Percentiles rank a stretch among this genome's conserved stretches.
Conservation (phyloP, 2,797 vertebrate species). For the Pyrocephalus nanus region DNA sequence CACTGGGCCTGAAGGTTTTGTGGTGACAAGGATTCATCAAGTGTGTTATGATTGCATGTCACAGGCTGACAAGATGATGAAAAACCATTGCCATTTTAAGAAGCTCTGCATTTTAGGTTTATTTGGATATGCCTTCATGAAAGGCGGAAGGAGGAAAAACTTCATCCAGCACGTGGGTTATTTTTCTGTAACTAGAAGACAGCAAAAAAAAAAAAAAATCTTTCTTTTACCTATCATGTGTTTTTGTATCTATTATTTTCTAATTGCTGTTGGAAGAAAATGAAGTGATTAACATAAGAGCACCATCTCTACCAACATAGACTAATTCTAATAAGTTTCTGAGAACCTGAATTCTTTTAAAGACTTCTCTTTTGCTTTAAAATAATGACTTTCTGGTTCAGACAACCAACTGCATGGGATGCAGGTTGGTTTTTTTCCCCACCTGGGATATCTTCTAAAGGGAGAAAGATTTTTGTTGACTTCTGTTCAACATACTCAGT, state of each 20-base stretch:
- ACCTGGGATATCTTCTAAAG: not conserved
- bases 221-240: not conserved
- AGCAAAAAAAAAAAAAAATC: not conserved
- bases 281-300: not conserved
- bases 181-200: not conserved
- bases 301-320: not conserved
- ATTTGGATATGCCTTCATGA: not conserved
- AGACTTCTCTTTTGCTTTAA: not conserved
- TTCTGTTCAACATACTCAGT: not conserved
- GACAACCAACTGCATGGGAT: not conserved
- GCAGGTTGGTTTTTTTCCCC: not conserved
- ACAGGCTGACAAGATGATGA: not conserved
- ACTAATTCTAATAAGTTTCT: not conserved
- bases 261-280: not conserved
- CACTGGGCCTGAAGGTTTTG: not conserved
- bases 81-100: not conserved
- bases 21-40: not conserved
- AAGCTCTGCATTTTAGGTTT: not conserved
- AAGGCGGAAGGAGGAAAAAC: not conserved
- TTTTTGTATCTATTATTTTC: not conserved
- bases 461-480: not conserved
- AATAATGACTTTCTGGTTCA: not conserved
- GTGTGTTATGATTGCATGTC: accelerated
- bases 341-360: not conserved
- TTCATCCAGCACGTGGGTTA: not conserved